These are phyloP conservation scores for Malacosoma neustria DNA, from an alignment of 2,888 invertebrate genomes.

Conservation along the genomic window DNA sequence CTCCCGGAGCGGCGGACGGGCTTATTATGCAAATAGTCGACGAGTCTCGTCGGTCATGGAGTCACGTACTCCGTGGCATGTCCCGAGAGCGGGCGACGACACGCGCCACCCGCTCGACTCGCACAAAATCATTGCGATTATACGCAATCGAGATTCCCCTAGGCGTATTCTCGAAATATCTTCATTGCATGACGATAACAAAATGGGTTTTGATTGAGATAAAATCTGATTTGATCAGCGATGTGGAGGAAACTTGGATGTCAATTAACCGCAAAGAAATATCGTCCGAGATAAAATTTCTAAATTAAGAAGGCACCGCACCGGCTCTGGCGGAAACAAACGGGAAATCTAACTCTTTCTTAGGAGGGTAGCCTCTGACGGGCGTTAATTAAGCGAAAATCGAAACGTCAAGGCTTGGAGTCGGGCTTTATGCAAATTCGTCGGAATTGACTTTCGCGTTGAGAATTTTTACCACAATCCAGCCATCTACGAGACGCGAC, in stretches of 20 bases:
- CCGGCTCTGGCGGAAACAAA: slow-evolving; percentile 36
- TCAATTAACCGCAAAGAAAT: slow-evolving; percentile 54
- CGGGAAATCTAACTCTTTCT: slow-evolving; percentile 58
- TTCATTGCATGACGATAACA: slow-evolving; percentile 43
- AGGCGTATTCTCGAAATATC: slow-evolving; percentile 22
- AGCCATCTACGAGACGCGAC: no score
- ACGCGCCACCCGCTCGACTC: slow-evolving; percentile 7
- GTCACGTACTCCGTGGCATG: slow-evolving; percentile 48
- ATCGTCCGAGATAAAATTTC: slow-evolving; percentile 45
- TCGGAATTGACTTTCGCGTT: slow-evolving; percentile 60
- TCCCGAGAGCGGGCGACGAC: slow-evolving; percentile 8
- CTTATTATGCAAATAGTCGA: slow-evolving; percentile 67
- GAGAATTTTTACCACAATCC: slow-evolving; percentile 54
- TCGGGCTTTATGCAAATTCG: slow-evolving; percentile 65
- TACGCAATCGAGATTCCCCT: slow-evolving; percentile 12
- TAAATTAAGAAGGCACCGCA: slow-evolving; percentile 36
- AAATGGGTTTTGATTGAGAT: slow-evolving; percentile 48
- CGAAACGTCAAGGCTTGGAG: slow-evolving; percentile 64
- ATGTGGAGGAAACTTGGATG: slow-evolving; percentile 50
- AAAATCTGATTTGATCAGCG: slow-evolving; percentile 57
- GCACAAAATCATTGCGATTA: slow-evolving; percentile 8
- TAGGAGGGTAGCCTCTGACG: slow-evolving; percentile 31
- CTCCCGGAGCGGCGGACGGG: slow-evolving; percentile 60
- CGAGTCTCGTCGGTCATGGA: slow-evolving; percentile 51
- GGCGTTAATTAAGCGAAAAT: slow-evolving; percentile 71